phyloP scores from a whole-genome alignment of 2,797 vertebrate species.

The Sebastes cheni region DNA sequence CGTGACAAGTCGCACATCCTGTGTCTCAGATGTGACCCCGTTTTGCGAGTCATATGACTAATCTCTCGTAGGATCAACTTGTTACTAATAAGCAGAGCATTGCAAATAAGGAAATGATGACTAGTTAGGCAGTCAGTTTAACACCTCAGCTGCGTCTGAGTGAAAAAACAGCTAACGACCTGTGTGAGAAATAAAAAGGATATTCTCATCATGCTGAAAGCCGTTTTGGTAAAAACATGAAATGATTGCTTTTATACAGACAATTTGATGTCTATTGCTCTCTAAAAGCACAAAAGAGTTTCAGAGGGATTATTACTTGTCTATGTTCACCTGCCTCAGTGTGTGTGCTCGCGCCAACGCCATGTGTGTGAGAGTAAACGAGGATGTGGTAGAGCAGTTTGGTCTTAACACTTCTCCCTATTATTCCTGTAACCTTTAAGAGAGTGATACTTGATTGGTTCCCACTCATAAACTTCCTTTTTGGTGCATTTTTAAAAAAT shows the following conservation, averaged over 20 bases:
- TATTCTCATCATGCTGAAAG: conserved; percentile 17
- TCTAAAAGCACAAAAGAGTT: background rate
- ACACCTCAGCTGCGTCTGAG: background rate
- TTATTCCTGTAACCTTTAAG: conserved; percentile 38
- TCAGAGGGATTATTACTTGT: background rate
- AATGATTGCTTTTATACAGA: background rate
- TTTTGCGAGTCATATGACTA: conserved; percentile 32
- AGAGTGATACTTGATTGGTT: conserved; percentile 27
- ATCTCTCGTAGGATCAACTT: background rate
- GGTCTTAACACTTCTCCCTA: conserved; percentile 27
- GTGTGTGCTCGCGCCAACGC: background rate
- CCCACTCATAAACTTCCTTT: conserved; percentile 34
- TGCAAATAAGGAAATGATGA: conserved; percentile 62
- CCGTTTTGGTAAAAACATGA: background rate
- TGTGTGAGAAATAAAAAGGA: background rate
- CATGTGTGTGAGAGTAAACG: conserved; percentile 45
- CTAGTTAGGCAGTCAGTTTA: conserved; percentile 6
- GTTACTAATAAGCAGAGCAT: conserved; percentile 22
- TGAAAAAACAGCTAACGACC: background rate
- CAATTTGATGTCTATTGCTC: background rate
- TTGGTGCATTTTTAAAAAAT: background rate
- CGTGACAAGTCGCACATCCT: conserved; percentile 10
- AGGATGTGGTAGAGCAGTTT: conserved; percentile 54
- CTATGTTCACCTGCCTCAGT: background rate
- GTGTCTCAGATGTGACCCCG: background rate